Base-by-base conservation (phyloP, 2,113 vertebrate genomes). In the Taurulus bubalis region DNA sequence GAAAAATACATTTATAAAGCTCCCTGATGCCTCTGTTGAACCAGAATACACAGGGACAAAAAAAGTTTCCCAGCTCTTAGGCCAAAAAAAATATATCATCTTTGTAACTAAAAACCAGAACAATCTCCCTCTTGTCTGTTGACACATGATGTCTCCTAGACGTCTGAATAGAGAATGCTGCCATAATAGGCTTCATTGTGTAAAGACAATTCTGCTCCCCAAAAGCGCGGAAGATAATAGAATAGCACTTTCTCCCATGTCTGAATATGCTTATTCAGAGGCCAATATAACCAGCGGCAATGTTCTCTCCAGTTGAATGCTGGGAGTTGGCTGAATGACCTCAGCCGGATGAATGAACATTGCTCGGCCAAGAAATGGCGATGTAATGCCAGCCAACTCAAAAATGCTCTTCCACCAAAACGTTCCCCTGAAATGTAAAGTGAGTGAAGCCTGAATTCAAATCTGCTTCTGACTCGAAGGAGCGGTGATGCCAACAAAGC, bases 41-140 rank as follows among this genome's bases (percentile, higher is more conserved):
- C 51, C 62, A 53, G 26, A 75, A 84, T 69, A 58, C 69, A 80
- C 55, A 70, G 71, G 26, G 38, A 63, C 78, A 47, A 79, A 71
- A 77, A 83, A 51, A 42, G 26, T 82, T 89, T 85, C 56, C 76
- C 40, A 83, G 26, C 32, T 58, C 73, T 87, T 77, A 68, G 68
- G 80, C 89, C 80, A 90, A 89, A 75, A 11, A 85, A 80, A 74
- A 87, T 78, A 84, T 22, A 75, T 67, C 55, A 55, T 68, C 45
- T 78, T 18, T 84, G 22, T 69, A 28, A 42, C 63, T 73, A 42
- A 74, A 80, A 70, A 42, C 32, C 49, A 14, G 28, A 63, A 81
- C 62, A 66, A 20, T 56, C n/a, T 70, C 42, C 55, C 22, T 56
- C 51, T 65, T 83, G 85, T 75, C 70, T 22, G 67, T 85, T 79